Base-by-base conservation (phyloP, 2,888 invertebrate genomes). In the Harpalus rufipes region DNA sequence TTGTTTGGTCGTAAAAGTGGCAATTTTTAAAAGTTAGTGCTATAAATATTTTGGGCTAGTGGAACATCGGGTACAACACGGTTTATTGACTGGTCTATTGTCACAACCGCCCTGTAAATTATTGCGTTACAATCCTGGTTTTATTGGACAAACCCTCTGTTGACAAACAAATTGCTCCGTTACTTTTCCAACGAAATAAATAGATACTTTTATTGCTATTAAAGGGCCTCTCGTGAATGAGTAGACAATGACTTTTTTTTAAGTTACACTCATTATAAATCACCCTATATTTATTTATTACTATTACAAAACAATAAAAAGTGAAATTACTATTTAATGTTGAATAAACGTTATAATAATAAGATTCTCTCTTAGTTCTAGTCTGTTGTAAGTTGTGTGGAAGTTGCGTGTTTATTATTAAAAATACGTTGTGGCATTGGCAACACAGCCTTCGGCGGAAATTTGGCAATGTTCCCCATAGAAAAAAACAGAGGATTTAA, bases 371-470 rank as follows among this genome's bases (percentile, higher is more conserved):
- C 32, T 32, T 5, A 32, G 32, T 39, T 25, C 39, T 65, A 32
- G 65, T 68, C 32, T 32, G 68, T 14, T 68, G 68, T 32, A 68
- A 68, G 68, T 32, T 1, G 32, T 39, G 68, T 63, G 8, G 32
- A n/a, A 32, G 68, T 68, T 68, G 68, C 68, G 8, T 68, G 68
- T 76, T 76, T 76, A 18, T 76, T 76, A 76, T 76, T 68, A 68
- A 68, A 68, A 68, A 68, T 76, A 76, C 76, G 76, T 76, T 39
- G 56, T 76, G 76, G 25, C 76, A 76, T 76, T 76, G 76, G 76
- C 76, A 76, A 76, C 56, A 18, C 56, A 56, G 76, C 76, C 76
- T 76, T 76, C 56, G 6, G 51, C 76, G 76, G 44, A 76, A 76
- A 76, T 76, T 76, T 76, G 76, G 76, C 76, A 76, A 76, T 44